phyloP scores from a whole-genome alignment of 2,888 invertebrate species.

The Plebejus argus region DNA sequence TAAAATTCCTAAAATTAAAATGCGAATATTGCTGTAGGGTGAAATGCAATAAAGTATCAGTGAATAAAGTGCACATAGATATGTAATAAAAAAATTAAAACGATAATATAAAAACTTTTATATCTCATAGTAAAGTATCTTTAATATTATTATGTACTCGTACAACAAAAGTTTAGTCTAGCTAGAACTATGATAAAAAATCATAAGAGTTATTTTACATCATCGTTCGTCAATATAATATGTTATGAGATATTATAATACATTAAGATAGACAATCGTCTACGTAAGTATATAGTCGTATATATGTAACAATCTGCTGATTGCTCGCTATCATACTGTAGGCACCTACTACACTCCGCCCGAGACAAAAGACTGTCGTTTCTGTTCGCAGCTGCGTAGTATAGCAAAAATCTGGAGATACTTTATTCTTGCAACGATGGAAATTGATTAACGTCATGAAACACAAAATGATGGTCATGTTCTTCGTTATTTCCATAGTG shows the following conservation, averaged over 20 bases:
- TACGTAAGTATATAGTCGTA: neutral
- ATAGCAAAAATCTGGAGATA: neutral
- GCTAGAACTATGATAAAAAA: too few species aligned
- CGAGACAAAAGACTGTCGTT: slow-evolving; percentile 72
- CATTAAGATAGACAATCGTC: neutral
- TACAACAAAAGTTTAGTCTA: too few species aligned
- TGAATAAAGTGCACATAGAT: too few species aligned
- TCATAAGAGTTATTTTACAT: too few species aligned
- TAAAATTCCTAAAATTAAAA: slow-evolving; percentile 6
- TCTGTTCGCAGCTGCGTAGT: slow-evolving; percentile 50
- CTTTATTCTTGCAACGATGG: neutral
- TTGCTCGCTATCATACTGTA: slow-evolving; percentile 28
- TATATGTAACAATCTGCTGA: neutral
- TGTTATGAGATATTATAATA: neutral
- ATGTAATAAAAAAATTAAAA: too few species aligned
- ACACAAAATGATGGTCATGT: neutral
- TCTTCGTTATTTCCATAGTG: neutral
- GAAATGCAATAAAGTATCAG: neutral
- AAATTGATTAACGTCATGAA: neutral
- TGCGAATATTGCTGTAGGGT: neutral
- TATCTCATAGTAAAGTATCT: too few species aligned
- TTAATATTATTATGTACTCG: too few species aligned
- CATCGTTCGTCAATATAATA: too few species aligned
- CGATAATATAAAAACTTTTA: too few species aligned
- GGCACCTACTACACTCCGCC: slow-evolving; percentile 34